Evolutionary conservation across 2,888 invertebrate genomes (phyloP).

Genomic region (Acleris sparsana): DNA sequence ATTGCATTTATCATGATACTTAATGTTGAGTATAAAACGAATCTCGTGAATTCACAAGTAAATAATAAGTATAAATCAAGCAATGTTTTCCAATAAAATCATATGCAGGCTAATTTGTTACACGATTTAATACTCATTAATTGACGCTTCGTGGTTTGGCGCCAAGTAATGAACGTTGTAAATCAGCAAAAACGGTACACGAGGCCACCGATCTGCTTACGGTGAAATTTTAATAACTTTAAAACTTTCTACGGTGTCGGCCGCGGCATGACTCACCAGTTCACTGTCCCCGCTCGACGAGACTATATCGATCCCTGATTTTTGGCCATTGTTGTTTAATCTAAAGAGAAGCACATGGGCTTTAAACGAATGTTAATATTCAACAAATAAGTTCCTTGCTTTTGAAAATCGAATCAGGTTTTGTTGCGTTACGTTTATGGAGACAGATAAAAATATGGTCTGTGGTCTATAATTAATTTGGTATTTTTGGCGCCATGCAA

Average conservation of each 20-base stretch:
- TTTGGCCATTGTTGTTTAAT: conserved; percentile 46
- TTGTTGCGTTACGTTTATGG: background rate
- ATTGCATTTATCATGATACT: too few relatives aligned
- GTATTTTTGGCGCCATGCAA: too few relatives aligned
- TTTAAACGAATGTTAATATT: conserved; percentile 28
- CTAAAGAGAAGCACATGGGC: conserved; percentile 20
- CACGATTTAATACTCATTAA: conserved; percentile 2
- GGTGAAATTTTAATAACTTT: conserved; percentile 79
- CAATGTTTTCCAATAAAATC: conserved; percentile 18
- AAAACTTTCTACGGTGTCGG: conserved; percentile 70
- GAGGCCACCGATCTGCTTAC: conserved; percentile 66
- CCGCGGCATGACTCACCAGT: conserved; percentile 50
- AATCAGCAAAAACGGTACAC: conserved; percentile 61
- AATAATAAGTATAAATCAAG: background rate
- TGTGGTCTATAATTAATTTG: too few relatives aligned
- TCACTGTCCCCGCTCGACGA: conserved; percentile 54
- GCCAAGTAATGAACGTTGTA: conserved; percentile 41
- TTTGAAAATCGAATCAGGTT: conserved; percentile 2
- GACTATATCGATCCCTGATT: conserved; percentile 51
- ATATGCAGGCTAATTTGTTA: conserved; percentile 11
- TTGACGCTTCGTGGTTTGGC: conserved; percentile 16
- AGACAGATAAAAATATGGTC: background rate
- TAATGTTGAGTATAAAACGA: too few relatives aligned
- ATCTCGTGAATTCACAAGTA: background rate
- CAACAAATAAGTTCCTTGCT: conserved; percentile 11